Evolutionary conservation across 2,113 vertebrate species (phyloP), one percentile per base, ranked within the genome.

Genomic region (Xenopus laevis): DNA sequence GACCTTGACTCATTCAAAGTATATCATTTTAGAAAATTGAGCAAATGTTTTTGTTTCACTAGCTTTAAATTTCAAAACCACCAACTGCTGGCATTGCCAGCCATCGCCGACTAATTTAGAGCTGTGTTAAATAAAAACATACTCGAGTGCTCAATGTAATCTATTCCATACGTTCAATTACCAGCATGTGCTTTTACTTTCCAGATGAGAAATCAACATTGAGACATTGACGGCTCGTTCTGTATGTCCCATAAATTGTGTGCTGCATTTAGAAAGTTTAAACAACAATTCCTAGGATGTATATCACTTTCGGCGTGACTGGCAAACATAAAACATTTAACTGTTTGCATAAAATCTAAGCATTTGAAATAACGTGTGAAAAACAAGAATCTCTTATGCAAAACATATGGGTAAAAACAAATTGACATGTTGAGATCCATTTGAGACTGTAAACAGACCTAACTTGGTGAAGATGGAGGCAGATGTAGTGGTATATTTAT

Each of bases 181-280:
- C 44, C 66, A 64, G 60, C 74, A 77, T 77, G 21, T 70, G 74
- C 67, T 77, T 77, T 77, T 44, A 77, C 66, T 77, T 77, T 53
- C 69, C 74, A 64, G 27, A 69, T 46, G 30, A 70, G 47, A 60
- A 20, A 70, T 69, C 53, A 57, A 55, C 69, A 58, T 58, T 55
- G 58, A 70, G 66, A 57, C 74, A 13, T 33, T 23, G 40, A 63
- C 13, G 58, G 60, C 17, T 75, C 57, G n/a, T 11, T 62, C 57
- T 68, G 23, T 21, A 57, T 23, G 46, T 52, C 40, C 59, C 40
- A 52, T 63, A 45, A 45, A 77, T 52, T 40, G 67, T 70, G 59
- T 61, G 60, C 18, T 69, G 33, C 46, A 68, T 20, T 61, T 59
- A 74, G 6, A 33, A 47, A 1, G 40, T 33, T 74, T 65, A 74